Conservation (phyloP, 92 coral and sea anemone genomes). For the Montipora capitata region DNA sequence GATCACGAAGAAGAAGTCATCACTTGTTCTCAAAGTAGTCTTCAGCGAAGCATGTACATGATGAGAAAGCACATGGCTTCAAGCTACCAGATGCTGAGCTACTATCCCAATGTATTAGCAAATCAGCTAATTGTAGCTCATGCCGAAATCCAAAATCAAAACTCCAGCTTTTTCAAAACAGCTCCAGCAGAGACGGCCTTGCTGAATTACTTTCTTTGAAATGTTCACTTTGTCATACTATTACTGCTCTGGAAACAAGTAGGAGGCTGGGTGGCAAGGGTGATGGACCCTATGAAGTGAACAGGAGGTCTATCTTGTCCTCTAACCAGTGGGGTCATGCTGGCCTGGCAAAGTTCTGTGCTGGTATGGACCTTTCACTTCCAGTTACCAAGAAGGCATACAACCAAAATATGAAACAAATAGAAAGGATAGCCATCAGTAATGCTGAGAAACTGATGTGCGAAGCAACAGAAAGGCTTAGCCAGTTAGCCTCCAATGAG, state of each 20-base stretch:
- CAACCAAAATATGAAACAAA: conserved; percentile 49
- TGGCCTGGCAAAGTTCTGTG: conserved; percentile 72
- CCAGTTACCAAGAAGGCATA: conserved; percentile 66
- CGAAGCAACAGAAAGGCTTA: conserved; percentile 72
- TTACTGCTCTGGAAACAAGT: conserved; percentile 70
- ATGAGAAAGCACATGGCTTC: conserved; percentile 69
- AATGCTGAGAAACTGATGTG: conserved; percentile 73
- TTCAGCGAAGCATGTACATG: conserved; percentile 15
- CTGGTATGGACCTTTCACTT: conserved; percentile 72
- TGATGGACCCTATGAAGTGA: conserved; percentile 76
- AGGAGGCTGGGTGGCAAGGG: conserved; percentile 70
- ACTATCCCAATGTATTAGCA: conserved; percentile 54
- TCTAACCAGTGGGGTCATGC: conserved; percentile 63
- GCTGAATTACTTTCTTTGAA: conserved; percentile 65
- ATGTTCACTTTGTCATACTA: conserved; percentile 54
- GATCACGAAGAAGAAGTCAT: conserved; percentile 33
- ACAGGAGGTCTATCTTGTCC: conserved; percentile 75
- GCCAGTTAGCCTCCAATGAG: conserved; percentile 42
- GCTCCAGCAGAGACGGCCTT: conserved; percentile 70
- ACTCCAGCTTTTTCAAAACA: conserved; percentile 67
- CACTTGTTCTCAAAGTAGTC: conserved; percentile 53
- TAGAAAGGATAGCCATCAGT: conserved; percentile 48
- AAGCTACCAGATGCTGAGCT: conserved; percentile 71
- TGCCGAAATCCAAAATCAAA: conserved; percentile 52
- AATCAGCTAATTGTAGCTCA: conserved; percentile 73